phyloP scores from a whole-genome alignment of 2,113 vertebrate species.

The Carassius auratus region DNA sequence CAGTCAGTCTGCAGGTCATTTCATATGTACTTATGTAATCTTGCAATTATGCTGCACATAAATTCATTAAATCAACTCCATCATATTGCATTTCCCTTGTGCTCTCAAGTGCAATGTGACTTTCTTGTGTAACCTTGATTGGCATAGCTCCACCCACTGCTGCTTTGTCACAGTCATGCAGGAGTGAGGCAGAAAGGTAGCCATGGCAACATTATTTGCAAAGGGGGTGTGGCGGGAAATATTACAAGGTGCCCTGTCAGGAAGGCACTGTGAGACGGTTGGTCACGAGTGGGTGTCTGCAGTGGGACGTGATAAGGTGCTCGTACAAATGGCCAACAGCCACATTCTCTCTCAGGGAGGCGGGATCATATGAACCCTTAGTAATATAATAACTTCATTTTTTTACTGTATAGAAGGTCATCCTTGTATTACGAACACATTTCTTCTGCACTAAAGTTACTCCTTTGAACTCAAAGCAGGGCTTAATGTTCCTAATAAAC shows the following conservation, averaged over 20 bases:
- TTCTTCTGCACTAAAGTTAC: background rate
- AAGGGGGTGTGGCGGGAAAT: slow-evolving; percentile 50
- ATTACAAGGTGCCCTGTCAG: slow-evolving; percentile 57
- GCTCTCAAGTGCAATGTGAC: slow-evolving; percentile 35
- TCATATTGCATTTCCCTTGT: background rate
- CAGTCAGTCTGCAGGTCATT: background rate
- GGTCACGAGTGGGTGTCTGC: slow-evolving; percentile 65
- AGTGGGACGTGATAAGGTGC: slow-evolving; percentile 74
- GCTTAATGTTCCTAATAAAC: background rate
- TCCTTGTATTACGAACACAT: background rate
- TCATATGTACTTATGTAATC: background rate
- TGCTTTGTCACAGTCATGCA: slow-evolving; percentile 49
- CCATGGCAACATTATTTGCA: slow-evolving; percentile 62
- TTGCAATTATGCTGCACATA: background rate
- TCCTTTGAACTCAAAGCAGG: background rate
- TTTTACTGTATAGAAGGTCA: slow-evolving; percentile 19
- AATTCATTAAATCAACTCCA: background rate
- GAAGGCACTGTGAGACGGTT: slow-evolving; percentile 57
- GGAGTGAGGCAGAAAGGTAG: slow-evolving; percentile 58
- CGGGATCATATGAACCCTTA: slow-evolving; percentile 44
- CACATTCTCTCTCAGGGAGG: slow-evolving; percentile 38
- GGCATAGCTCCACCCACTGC: slow-evolving; percentile 50
- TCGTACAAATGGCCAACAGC: slow-evolving; percentile 48
- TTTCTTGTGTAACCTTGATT: slow-evolving; percentile 46
- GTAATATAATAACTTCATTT: slow-evolving; percentile 50